Percentiles rank a stretch among this genome's conserved stretches.
Conservation (phyloP, 2,113 vertebrate species). For the Neodontobutis hainanensis region DNA sequence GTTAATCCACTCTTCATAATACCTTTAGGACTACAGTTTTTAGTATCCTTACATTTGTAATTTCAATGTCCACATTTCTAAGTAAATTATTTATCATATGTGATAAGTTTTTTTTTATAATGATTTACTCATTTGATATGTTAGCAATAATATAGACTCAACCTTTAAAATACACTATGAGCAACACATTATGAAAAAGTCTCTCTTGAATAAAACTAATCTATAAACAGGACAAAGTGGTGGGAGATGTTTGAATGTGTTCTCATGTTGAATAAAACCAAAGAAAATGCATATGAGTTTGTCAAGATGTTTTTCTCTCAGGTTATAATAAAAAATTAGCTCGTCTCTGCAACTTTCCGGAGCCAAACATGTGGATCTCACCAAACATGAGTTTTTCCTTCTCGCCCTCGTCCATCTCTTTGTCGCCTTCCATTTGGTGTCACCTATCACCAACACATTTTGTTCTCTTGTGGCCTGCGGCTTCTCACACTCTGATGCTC, state of each 20-base stretch:
- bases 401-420: slow-evolving; percentile 10
- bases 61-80: neutral
- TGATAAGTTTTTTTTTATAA: neutral
- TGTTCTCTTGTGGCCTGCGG: slow-evolving; percentile 15
- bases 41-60: neutral
- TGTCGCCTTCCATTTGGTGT: slow-evolving; percentile 5
- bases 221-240: too few relatives aligned
- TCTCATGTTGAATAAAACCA: too few relatives aligned
- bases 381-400: neutral
- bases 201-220: too few relatives aligned
- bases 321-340: slow-evolving; percentile 21
- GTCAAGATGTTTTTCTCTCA: neutral
- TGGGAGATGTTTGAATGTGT: too few relatives aligned
- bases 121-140: too few relatives aligned
- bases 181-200: too few relatives aligned
- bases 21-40: neutral
- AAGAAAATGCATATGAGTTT: neutral
- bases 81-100: neutral
- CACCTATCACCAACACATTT: slow-evolving; percentile 17
- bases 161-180: too few relatives aligned
- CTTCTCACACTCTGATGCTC: neutral
- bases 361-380: neutral
- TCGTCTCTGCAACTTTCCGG: slow-evolving; percentile 7
- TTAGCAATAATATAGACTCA: too few relatives aligned
- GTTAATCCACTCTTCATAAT: neutral